Evolutionary conservation across 2,113 vertebrate species (phyloP), one percentile per base, ranked within the genome.

Genomic region (Pterocles orientalis): DNA sequence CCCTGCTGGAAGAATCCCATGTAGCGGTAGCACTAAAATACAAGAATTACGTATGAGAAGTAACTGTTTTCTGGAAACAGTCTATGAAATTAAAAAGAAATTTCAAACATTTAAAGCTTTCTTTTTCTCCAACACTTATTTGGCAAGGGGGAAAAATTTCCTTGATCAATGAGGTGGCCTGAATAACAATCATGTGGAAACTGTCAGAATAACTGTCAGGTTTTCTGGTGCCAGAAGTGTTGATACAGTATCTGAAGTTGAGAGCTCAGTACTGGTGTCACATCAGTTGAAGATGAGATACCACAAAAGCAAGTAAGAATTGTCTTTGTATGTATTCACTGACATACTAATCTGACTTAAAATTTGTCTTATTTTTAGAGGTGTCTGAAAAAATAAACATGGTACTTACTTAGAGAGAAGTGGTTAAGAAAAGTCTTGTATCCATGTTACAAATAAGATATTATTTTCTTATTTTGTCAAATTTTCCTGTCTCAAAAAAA

Each of bases 261-360:
- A 91, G 82, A 95, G 62, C 45, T 79, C 61, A 82, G 33, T 76
- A 48, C 36, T 64, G 45, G 31, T 43, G 31, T 80, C 86, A 93
- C 7, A 9, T 85, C 80, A 86, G 6, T 33, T 89, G 54, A 24
- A 71, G 69, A 94, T 53, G 24, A 92, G 89, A 97, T 95, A 93
- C 45, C 50, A 58, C 16, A 48, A 70, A 11, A 82, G 10, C 9
- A 73, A 92, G 20, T n/a, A 92, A 90, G 26, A 84, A 36, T 45
- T 66, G 75, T 75, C 39, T 88, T 66, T 57, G 36, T 15, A 39
- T 41, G 41, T 61, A 51, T 82, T 70, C 68, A 71, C 13, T 75
- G 68, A 36, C 36, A 58, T 53, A 61, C 10, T 77, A 66, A 80
- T 48, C n/a, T 91, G 76, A 51, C 64, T 86, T 86, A 64, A 76